phyloP scores from a whole-genome alignment of 2,888 invertebrate species.

The Eupithecia vulgata region DNA sequence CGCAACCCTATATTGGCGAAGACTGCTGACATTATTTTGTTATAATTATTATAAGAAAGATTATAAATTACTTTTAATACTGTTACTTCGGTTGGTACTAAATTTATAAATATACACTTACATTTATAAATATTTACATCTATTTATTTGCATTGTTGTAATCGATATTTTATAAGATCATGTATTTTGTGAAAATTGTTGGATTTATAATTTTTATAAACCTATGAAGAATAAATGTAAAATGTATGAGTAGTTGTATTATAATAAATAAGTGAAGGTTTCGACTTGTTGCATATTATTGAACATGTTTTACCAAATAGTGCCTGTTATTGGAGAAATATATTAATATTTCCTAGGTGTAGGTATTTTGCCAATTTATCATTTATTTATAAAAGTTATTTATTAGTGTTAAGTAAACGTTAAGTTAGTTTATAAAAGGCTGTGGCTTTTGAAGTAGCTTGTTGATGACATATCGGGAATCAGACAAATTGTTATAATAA shows the following conservation, averaged over 20 bases:
- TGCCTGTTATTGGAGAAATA: conserved; percentile 58
- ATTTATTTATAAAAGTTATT: conserved; percentile 52
- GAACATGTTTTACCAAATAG: conserved; percentile 46
- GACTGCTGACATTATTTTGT: conserved; percentile 67
- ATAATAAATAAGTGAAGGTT: not conserved
- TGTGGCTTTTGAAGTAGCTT: conserved; percentile 49
- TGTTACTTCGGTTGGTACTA: not conserved
- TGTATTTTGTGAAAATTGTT: not conserved
- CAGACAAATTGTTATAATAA: not conserved
- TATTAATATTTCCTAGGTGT: conserved; percentile 58
- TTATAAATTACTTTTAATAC: conserved; percentile 3
- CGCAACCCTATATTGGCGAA: conserved; percentile 65
- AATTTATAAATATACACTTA: not conserved
- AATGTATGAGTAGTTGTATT: not conserved
- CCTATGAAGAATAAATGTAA: not conserved
- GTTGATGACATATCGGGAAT: conserved; percentile 28
- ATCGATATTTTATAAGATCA: not conserved
- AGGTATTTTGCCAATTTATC: conserved; percentile 59
- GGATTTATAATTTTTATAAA: not conserved
- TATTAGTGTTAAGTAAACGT: conserved; percentile 45
- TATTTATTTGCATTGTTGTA: not conserved
- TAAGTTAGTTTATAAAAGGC: conserved; percentile 52
- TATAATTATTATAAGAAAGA: conserved; percentile 52
- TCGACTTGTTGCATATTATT: conserved; percentile 14
- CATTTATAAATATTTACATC: not conserved